phyloP scores from a whole-genome alignment of 2,113 vertebrate species.

The Nerophis lumbriciformis region DNA sequence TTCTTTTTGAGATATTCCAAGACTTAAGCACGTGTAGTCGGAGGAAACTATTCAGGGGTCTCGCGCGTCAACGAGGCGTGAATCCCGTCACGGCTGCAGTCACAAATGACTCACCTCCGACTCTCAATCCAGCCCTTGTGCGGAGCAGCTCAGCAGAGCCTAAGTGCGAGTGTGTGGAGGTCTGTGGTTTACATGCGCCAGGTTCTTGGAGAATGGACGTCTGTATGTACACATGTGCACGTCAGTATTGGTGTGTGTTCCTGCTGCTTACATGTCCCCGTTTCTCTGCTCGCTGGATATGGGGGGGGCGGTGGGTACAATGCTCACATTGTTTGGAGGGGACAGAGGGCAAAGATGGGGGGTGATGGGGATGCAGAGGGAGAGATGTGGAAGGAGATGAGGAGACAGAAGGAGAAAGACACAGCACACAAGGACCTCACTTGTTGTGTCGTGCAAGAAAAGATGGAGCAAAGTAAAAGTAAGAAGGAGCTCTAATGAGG shows the following conservation, averaged over 20 bases:
- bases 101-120: slow-evolving; percentile 44
- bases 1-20: too few species aligned
- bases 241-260: slow-evolving; percentile 28
- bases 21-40: slow-evolving; percentile 7
- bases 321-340: slow-evolving; percentile 54
- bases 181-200: slow-evolving; percentile 6
- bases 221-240: slow-evolving; percentile 24
- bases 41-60: slow-evolving; percentile 8
- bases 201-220: slow-evolving; percentile 33
- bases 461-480: not conserved
- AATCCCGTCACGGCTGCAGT: slow-evolving; percentile 34
- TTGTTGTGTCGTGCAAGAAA: not conserved
- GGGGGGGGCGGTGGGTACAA: slow-evolving; percentile 50
- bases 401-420: slow-evolving; percentile 1
- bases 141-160: slow-evolving; percentile 19
- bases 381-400: slow-evolving; percentile 10
- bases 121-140: slow-evolving; percentile 48
- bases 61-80: slow-evolving; percentile 27
- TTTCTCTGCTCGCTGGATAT: slow-evolving; percentile 43
- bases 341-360: slow-evolving; percentile 1
- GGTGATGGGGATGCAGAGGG: not conserved
- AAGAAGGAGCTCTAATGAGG: too few species aligned
- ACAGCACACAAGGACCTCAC: not conserved
- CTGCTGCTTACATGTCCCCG: slow-evolving; percentile 36
- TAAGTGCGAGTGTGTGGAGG: slow-evolving; percentile 23